phyloP scores from a whole-genome alignment of 2,113 vertebrate species.

The Ophthalmolycus amberensis region DNA sequence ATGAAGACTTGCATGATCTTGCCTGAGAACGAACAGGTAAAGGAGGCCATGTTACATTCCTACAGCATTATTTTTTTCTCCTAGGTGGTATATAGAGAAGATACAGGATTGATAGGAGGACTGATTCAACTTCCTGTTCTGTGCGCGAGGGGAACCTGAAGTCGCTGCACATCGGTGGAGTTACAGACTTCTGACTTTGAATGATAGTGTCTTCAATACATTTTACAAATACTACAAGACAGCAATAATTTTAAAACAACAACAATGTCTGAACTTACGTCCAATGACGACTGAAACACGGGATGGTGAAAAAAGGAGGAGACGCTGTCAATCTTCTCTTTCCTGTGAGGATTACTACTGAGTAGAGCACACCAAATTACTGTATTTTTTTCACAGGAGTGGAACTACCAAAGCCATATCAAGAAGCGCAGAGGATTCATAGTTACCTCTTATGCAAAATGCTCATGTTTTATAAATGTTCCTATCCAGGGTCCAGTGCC shows the following conservation, averaged over 20 bases:
- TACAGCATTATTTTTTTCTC: conserved; percentile 49
- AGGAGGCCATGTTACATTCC: conserved; percentile 43
- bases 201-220: conserved; percentile 25
- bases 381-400: background rate
- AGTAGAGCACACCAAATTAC: conserved; percentile 10
- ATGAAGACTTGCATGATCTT: conserved; percentile 59
- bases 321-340: background rate
- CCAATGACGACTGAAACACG: background rate
- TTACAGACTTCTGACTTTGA: conserved; percentile 10
- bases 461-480: background rate
- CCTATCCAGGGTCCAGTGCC: conserved; percentile 9
- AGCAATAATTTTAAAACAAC: background rate
- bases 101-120: conserved; percentile 20
- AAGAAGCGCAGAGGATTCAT: background rate
- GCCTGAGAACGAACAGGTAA: conserved; percentile 28
- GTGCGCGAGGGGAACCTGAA: conserved; percentile 24
- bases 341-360: conserved; percentile 7
- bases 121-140: conserved; percentile 10
- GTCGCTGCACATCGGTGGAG: background rate
- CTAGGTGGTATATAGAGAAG: conserved; percentile 71
- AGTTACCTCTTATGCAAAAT: background rate
- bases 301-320: conserved; percentile 1
- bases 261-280: background rate
- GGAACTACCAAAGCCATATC: conserved; percentile 23
- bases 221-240: conserved; percentile 16